phyloP scores from a whole-genome alignment of 2,113 vertebrate species.

The Crotophaga sulcirostris region DNA sequence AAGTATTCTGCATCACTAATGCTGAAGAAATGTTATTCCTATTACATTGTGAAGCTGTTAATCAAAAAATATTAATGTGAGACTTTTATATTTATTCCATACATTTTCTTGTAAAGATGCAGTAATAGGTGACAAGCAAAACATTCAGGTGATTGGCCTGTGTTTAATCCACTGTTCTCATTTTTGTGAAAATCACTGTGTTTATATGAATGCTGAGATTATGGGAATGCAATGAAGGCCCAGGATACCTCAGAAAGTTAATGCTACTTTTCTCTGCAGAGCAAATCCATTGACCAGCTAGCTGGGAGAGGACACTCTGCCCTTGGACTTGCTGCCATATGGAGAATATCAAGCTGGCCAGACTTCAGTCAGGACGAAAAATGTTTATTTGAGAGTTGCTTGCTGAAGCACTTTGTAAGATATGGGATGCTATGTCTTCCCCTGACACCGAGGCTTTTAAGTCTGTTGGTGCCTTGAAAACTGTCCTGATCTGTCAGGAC shows the following conservation, averaged over 20 bases:
- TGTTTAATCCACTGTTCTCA: background rate
- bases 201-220: background rate
- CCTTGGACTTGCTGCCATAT: background rate
- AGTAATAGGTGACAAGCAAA: background rate
- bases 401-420: background rate
- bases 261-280: background rate
- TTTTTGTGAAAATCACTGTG: background rate
- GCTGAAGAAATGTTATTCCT: background rate
- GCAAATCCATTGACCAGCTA: background rate
- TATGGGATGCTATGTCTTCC: background rate
- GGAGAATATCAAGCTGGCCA: background rate
- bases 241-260: background rate
- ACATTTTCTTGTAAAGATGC: background rate
- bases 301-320: background rate
- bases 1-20: background rate
- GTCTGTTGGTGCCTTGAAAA: background rate
- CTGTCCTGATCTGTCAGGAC: background rate
- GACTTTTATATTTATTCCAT: background rate
- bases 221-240: background rate
- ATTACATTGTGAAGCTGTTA: background rate
- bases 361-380: background rate
- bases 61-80: background rate
- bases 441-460: background rate
- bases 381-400: background rate
- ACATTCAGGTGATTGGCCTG: background rate